phyloP scores from a whole-genome alignment of 2,888 invertebrate species.

The Caenorhabditis afra region DNA sequence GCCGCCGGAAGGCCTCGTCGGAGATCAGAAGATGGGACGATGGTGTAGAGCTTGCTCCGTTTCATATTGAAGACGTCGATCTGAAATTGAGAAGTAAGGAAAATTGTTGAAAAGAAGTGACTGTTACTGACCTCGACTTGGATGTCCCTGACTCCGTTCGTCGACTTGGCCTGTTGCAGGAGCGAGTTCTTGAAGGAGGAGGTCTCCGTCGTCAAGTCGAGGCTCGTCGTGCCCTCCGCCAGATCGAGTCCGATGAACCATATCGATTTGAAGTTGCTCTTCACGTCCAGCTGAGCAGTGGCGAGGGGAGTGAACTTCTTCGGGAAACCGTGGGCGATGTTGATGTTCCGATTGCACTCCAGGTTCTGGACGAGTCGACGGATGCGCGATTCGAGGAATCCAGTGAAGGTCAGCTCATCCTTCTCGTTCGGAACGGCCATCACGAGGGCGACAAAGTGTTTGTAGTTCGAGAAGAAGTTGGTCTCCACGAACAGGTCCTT shows the following conservation, averaged over 20 bases:
- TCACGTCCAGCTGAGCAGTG: constrained; percentile 29
- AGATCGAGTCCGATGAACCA: constrained; percentile 99
- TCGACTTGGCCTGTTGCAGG: constrained; percentile 5
- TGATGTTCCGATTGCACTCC: constrained; percentile 92
- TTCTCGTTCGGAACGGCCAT: constrained; percentile 67
- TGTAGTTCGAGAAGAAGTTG: constrained; percentile 86
- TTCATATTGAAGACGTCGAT: too few species aligned
- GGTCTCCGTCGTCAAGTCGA: constrained; percentile 94
- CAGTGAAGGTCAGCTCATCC: constrained; percentile 72
- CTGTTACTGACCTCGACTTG: too few species aligned
- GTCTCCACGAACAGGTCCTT: constrained; percentile 93
- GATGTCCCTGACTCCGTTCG: neutral
- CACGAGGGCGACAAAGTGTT: constrained; percentile 86
- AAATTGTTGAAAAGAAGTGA: constrained; percentile 58
- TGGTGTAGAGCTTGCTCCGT: too few species aligned
- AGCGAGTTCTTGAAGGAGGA: neutral
- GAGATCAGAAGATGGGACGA: too few species aligned
- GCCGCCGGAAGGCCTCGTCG: too few species aligned
- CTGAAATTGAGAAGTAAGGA: constrained; percentile 47
- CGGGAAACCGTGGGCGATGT: constrained; percentile 95
- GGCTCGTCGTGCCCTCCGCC: constrained; percentile 87
- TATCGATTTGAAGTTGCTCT: constrained; percentile 84
- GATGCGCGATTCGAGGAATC: constrained; percentile 91
- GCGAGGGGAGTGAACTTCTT: constrained; percentile 85
- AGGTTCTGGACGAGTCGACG: constrained; percentile 90